Conservation (phyloP, 2,888 invertebrate species). For the Amblyjoppa fuscipennis region DNA sequence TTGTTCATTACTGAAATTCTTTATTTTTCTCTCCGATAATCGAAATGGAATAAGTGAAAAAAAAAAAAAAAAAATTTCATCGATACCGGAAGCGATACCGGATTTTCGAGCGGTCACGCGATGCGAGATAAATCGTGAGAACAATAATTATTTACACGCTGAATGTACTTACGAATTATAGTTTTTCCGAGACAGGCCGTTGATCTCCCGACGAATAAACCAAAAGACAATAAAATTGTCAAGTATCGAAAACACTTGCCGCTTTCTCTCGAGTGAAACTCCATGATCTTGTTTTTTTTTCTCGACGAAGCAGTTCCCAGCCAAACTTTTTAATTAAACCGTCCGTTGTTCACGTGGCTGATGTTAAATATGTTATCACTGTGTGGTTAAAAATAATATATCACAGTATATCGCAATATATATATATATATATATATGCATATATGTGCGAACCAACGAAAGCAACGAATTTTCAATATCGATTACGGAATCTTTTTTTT, state of each 20-base stretch:
- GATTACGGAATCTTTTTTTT: background rate
- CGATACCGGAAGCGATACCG: background rate
- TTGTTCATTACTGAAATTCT: background rate
- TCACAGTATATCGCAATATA: background rate
- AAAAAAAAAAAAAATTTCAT: background rate
- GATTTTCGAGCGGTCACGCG: background rate
- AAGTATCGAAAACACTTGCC: constrained; percentile 5
- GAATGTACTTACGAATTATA: constrained; percentile 78
- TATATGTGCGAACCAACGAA: too few relatives aligned
- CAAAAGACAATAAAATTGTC: constrained; percentile 63
- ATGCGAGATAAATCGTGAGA: background rate
- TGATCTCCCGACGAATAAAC: constrained; percentile 74
- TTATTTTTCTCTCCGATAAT: background rate
- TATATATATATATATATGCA: background rate
- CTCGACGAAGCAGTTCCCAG: background rate
- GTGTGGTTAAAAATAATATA: background rate
- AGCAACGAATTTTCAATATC: background rate
- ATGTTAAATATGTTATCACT: background rate
- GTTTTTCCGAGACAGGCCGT: constrained; percentile 79
- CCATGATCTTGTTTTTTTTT: constrained; percentile 28
- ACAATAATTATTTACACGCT: background rate
- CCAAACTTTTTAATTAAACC: background rate
- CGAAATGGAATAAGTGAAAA: background rate
- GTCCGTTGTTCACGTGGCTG: background rate
- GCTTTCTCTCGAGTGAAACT: constrained; percentile 9